Evolutionary conservation across 2,113 vertebrate species (phyloP).

Genomic region (Panthera leo): DNA sequence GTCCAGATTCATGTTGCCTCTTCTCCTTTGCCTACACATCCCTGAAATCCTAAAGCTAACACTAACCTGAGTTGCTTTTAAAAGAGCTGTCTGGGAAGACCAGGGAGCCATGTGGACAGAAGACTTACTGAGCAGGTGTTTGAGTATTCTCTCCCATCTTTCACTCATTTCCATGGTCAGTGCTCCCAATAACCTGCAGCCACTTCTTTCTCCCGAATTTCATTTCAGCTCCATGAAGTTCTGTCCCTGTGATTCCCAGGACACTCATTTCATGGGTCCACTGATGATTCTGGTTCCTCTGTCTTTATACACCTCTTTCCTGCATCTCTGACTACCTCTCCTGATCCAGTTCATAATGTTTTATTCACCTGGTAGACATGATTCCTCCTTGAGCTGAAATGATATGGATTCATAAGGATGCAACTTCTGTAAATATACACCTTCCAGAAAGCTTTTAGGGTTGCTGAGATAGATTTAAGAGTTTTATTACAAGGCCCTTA

Average conservation of each 20-base stretch:
- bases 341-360: background rate
- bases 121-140: background rate
- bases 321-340: background rate
- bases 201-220: background rate
- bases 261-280: background rate
- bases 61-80: background rate
- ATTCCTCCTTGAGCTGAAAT: slow-evolving; percentile 39
- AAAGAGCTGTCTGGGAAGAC: background rate
- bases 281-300: background rate
- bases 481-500: background rate
- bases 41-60: background rate
- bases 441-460: background rate
- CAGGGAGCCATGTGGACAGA: background rate
- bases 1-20: background rate
- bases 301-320: background rate
- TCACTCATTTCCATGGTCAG: background rate
- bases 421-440: background rate
- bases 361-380: background rate
- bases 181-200: background rate
- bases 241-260: background rate
- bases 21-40: background rate
- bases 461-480: background rate
- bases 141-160: background rate
- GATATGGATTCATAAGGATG: background rate
- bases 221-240: background rate